Evolutionary conservation across 2,797 vertebrate species (phyloP), one percentile per base, ranked within the genome.

Genomic region (Erethizon dorsatum): DNA sequence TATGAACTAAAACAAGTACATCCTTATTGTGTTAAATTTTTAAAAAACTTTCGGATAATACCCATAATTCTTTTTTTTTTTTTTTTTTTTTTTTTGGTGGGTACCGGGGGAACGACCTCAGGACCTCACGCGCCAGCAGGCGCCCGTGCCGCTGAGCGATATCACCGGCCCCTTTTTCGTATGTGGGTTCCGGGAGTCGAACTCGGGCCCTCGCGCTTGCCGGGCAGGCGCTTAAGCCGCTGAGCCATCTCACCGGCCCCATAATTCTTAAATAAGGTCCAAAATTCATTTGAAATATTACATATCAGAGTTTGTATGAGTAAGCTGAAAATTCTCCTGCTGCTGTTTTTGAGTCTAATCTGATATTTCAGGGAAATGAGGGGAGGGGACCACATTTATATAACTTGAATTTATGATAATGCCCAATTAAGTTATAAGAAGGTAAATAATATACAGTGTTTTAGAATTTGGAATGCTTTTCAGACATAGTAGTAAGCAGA

Each of bases 341-440:
- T 61, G 92, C 31, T 94, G 59, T 86, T 89, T 96, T 93, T 95
- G 71, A 92, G 69, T 7, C 56, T 79, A 71, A 75, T 77, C 31
- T 83, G 59, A 17, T 82, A 84, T 73, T 90, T 95, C 59, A 87
- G 1, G 83, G 31, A 61, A 86, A 79, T 73, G 69, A 22, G 37
- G 0, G 37, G 22, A 11, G 10, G 20, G 56, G 13, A 57, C 56
- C 13, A 52, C 28, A 80, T 69, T 96, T 95, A 24, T 94, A 50
- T 10, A 71, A 47, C 47, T 79, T 90, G 67, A 86, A 61, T 77
- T 33, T 75, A 24, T 18, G 12, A 26, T 88, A 65, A 52, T 91
- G 45, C 87, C 47, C 88, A 79, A 73, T 91, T 54, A 78, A 0
- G 54, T 94, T 83, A 57, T 79, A 69, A 82, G 83, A 84, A 67